Percentiles rank a stretch among this genome's conserved stretches.
phyloP scores from a whole-genome alignment of 2,797 vertebrate genomes.

The Alcedo atthis region DNA sequence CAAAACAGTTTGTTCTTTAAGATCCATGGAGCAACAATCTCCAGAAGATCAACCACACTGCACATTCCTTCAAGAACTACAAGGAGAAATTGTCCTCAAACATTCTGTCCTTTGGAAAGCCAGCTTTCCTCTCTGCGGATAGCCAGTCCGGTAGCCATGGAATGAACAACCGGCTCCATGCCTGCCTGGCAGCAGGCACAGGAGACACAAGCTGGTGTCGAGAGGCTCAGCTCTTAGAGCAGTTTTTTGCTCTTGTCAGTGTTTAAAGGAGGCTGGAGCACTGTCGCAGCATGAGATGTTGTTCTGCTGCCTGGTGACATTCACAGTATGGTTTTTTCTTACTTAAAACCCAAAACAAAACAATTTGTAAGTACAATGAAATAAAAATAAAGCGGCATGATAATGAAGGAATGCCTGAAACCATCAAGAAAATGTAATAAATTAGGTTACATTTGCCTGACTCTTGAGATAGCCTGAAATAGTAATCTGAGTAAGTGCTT shows the following conservation, averaged over 20 bases:
- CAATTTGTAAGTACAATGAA: not conserved
- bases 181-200: not conserved
- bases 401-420: conserved; percentile 7
- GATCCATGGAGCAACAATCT: not conserved
- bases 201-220: not conserved
- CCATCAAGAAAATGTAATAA: not conserved
- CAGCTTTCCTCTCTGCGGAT: not conserved
- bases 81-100: not conserved
- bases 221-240: not conserved
- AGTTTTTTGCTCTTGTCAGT: not conserved
- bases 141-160: not conserved
- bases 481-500: not conserved
- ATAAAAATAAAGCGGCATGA: not conserved
- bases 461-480: not conserved
- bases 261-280: not conserved
- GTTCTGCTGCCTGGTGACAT: not conserved
- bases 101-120: not conserved
- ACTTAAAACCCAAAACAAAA: not conserved
- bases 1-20: not conserved
- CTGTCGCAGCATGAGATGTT: not conserved
- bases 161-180: not conserved
- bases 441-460: not conserved
- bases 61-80: not conserved
- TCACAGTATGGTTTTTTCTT: not conserved
- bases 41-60: not conserved